These are phyloP conservation scores for Drosophila rufa DNA, from an alignment of 1,140 invertebrate genomes.

Conservation along the genomic window DNA sequence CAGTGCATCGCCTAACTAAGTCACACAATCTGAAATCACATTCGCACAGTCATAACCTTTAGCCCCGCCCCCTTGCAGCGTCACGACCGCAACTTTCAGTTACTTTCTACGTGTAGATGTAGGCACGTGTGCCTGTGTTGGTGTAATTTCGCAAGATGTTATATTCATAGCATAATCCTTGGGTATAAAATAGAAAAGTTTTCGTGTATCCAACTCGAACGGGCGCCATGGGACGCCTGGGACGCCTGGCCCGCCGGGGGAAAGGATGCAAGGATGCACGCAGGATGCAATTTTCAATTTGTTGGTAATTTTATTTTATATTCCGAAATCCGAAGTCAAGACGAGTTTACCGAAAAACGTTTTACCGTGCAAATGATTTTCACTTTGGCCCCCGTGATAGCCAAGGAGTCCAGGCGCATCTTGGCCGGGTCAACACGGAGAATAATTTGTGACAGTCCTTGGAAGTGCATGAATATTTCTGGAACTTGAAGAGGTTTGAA, in stretches of 20 bases:
- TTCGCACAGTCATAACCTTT: constrained; percentile 67
- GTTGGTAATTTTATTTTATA: constrained; percentile 83
- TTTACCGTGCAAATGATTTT: constrained; percentile 83
- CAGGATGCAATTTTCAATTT: constrained; percentile 83
- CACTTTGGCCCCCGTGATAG: constrained; percentile 54
- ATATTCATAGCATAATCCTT: constrained; percentile 82
- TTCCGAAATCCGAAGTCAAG: constrained; percentile 80
- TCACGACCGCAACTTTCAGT: constrained; percentile 73
- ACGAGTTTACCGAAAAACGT: constrained; percentile 82
- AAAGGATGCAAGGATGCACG: constrained; percentile 49
- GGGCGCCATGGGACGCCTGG: constrained; percentile 7
- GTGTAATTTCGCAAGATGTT: constrained; percentile 80
- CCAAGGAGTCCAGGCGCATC: constrained; percentile 19
- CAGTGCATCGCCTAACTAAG: constrained; percentile 60
- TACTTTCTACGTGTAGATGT: constrained; percentile 53
- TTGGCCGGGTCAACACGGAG: constrained; percentile 8
- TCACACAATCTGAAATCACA: constrained; percentile 51
- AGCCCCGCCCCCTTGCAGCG: constrained; percentile 46
- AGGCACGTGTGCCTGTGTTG: constrained; percentile 36
- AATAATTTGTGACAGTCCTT: not conserved
- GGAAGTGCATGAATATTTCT: not conserved
- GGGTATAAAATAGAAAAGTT: constrained; percentile 80
- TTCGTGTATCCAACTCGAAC: constrained; percentile 54
- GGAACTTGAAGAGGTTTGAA: not conserved
- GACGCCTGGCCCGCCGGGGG: not conserved